A percentile compares a stretch with the other conserved stretches of the same genome.
These are phyloP conservation scores for Tetraneura akinire DNA, from an alignment of 1,140 invertebrate genomes.

Conservation along the genomic window DNA sequence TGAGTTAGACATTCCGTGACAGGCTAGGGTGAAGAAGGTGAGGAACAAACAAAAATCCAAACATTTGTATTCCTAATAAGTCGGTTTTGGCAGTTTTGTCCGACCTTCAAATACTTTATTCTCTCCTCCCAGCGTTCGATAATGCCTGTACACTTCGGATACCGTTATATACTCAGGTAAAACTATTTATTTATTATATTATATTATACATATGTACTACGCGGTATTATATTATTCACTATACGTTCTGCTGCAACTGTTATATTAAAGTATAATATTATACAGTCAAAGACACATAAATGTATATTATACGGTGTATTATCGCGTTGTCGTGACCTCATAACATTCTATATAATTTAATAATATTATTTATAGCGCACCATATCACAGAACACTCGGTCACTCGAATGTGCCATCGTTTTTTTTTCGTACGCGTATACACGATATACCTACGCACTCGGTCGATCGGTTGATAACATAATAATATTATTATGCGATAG, in stretches of 20 bases:
- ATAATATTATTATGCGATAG: too few species aligned
- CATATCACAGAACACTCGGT: too few species aligned
- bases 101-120: slow-evolving; percentile 39
- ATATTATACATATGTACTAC: not conserved
- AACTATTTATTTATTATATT: not conserved
- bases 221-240: not conserved
- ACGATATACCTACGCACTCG: too few species aligned
- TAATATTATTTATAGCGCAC: too few species aligned
- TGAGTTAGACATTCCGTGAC: not conserved
- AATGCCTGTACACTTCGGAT: not conserved
- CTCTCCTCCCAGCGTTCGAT: slow-evolving; percentile 1
- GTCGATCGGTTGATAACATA: too few species aligned
- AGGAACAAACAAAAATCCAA: not conserved
- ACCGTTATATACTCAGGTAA: slow-evolving; percentile 15
- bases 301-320: not conserved
- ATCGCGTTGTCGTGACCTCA: not conserved
- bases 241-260: too few species aligned
- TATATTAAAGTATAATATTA: too few species aligned
- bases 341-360: not conserved
- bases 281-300: not conserved
- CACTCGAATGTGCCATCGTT: too few species aligned
- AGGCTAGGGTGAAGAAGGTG: not conserved
- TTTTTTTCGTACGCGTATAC: too few species aligned
- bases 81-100: not conserved
- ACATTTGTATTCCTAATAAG: not conserved